phyloP scores from a whole-genome alignment of 2,888 invertebrate genomes.

The Gandaritis pyraliata region DNA sequence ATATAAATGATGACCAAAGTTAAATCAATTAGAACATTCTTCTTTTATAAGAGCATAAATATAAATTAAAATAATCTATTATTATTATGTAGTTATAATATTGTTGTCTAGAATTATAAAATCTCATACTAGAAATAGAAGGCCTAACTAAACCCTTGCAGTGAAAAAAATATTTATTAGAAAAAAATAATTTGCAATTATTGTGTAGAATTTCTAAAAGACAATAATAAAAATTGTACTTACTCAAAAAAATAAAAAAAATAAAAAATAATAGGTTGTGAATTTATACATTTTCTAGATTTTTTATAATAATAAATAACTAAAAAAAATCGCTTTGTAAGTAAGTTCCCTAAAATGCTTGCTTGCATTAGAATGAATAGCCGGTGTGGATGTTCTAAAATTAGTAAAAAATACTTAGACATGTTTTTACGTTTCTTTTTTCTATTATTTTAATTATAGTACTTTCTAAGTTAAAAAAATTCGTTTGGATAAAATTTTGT shows the following conservation, averaged over 20 bases:
- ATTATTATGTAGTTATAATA: slow-evolving; percentile 13
- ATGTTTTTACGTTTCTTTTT: neutral
- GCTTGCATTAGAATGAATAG: slow-evolving; percentile 54
- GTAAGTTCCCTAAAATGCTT: slow-evolving; percentile 58
- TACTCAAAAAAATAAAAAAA: slow-evolving; percentile 54
- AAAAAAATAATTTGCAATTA: slow-evolving; percentile 52
- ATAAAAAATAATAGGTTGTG: slow-evolving; percentile 83
- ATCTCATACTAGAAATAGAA: slow-evolving; percentile 49
- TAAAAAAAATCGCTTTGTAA: slow-evolving; percentile 53
- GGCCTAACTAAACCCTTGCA: slow-evolving; percentile 61
- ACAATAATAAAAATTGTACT: slow-evolving; percentile 49
- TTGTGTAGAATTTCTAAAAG: slow-evolving; percentile 44
- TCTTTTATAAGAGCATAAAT: slow-evolving; percentile 17
- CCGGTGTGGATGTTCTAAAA: slow-evolving; percentile 28
- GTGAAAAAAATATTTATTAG: slow-evolving; percentile 34
- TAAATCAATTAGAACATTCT: slow-evolving; percentile 29
- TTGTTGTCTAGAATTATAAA: slow-evolving; percentile 26
- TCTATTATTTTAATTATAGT: too few relatives aligned
- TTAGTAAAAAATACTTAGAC: neutral
- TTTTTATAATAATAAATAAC: slow-evolving; percentile 72
- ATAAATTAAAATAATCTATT: slow-evolving; percentile 21
- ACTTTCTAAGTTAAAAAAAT: too few relatives aligned
- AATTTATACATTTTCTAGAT: slow-evolving; percentile 84
- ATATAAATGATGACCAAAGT: slow-evolving; percentile 39
- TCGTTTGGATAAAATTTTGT: too few relatives aligned